A percentile compares a stretch with the other conserved stretches of the same genome.
Evolutionary conservation across 2,797 vertebrate genomes (phyloP).

Genomic region (Cyprinodon diabolis): DNA sequence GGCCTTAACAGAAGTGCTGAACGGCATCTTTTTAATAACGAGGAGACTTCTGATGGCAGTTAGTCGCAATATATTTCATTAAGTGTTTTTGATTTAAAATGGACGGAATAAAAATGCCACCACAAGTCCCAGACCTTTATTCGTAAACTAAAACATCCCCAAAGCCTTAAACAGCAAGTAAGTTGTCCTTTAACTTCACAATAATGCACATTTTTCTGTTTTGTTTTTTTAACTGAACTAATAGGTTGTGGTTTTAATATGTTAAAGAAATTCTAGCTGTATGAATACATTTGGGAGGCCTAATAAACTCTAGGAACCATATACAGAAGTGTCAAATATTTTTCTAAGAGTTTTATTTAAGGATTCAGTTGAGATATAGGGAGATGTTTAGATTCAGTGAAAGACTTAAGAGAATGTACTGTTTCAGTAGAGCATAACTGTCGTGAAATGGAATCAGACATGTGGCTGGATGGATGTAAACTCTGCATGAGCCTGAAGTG

Average conservation of each 20-base stretch:
- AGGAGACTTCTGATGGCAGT: too few species aligned
- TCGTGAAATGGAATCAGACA: constrained; percentile 1
- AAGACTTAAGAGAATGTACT: background rate
- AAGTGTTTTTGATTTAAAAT: too few species aligned
- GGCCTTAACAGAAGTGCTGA: too few species aligned
- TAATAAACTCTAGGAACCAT: background rate
- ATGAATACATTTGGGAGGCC: background rate
- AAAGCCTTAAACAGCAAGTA: too few species aligned
- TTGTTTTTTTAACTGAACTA: background rate
- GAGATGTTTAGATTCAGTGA: background rate
- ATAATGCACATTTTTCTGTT: too few species aligned
- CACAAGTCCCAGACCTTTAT: too few species aligned
- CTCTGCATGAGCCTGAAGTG: background rate
- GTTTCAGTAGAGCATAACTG: background rate
- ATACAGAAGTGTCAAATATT: too few species aligned
- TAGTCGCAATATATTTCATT: too few species aligned
- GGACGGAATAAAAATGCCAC: too few species aligned
- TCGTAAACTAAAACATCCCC: too few species aligned
- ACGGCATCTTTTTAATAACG: too few species aligned
- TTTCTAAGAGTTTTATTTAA: background rate
- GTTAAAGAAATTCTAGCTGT: background rate
- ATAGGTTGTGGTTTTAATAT: background rate
- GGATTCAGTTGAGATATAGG: background rate
- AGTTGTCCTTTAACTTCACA: too few species aligned
- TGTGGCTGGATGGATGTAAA: background rate